Evolutionary conservation across 2,797 vertebrate genomes (phyloP).

Genomic region (Lemur catta): DNA sequence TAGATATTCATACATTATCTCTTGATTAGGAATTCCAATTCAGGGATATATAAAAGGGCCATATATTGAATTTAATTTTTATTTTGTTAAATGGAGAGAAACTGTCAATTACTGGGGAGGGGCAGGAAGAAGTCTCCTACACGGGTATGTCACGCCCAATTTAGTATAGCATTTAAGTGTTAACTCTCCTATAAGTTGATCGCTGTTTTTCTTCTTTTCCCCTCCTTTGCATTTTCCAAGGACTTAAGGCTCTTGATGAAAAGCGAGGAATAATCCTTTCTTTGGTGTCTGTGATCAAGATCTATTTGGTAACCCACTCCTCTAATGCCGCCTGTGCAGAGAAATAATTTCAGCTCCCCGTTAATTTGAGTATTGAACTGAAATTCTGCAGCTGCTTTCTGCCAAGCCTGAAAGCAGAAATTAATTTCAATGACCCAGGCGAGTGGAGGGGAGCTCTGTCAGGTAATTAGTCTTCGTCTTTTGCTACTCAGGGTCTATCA

Average conservation of each 20-base stretch:
- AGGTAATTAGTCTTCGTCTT: conserved; percentile 96
- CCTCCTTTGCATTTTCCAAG: not conserved
- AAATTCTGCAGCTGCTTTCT: conserved; percentile 88
- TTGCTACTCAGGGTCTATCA: conserved; percentile 90
- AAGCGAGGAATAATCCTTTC: conserved; percentile 79
- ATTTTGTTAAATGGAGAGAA: not conserved
- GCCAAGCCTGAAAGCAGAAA: conserved; percentile 90
- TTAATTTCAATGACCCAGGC: conserved; percentile 95
- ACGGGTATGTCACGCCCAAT: not conserved
- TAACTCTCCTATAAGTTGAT: not conserved
- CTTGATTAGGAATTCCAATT: not conserved
- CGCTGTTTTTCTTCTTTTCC: not conserved
- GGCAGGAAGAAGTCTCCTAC: not conserved
- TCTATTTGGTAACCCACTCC: conserved; percentile 87
- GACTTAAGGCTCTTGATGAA: conserved; percentile 78
- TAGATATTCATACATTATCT: not conserved
- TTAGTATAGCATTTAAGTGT: not conserved
- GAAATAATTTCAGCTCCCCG: conserved; percentile 89
- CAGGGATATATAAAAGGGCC: not conserved
- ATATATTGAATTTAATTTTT: not conserved
- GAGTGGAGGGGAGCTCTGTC: conserved; percentile 91
- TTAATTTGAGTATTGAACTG: conserved; percentile 92
- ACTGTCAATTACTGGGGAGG: not conserved
- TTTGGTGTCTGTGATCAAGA: conserved; percentile 82
- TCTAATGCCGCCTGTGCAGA: conserved; percentile 82